Evolutionary conservation across 2,113 vertebrate species (phyloP), one percentile per base, ranked within the genome.

Genomic region (Chitala chitala): DNA sequence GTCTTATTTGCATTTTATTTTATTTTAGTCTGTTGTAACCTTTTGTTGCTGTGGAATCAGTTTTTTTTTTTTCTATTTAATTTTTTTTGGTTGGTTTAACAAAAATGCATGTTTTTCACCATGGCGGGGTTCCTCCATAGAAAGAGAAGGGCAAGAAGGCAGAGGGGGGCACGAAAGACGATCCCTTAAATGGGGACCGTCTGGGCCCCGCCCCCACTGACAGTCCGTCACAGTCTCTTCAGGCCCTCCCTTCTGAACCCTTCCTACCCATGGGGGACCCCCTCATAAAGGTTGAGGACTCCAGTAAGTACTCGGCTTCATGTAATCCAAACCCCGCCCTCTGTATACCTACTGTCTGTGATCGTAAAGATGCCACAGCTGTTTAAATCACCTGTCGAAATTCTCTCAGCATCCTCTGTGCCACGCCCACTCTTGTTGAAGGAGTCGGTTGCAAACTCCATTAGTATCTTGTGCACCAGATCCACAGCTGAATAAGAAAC

Each of bases 131-230:
- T 81, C 86, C 82, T 83, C 86, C 83, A 42, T 89, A 95, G 94
- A 92, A 87, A 90, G 92, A 92, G 87, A 93, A 92, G 87, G 92
- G 89, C 84, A 92, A 91, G 83, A 91, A 91, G 74, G 89, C 86
- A 72, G 89, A 87, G 85, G 89, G 73, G 72, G 20, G 77, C 31
- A 33, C 75, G 75, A 82, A 84, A 69, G 81, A 75, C 82, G 84
- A 78, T 79, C 82, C 88, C 81, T 87, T 76, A 81, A 79, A 84
- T 64, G 82, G 81, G 80, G 80, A 73, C 77, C 82, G 65, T 78
- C 84, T 74, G 7, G 81, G 88, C 86, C 85, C 82, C 78, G 87
- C 88, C 83, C 91, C 92, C 48, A 81, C 84, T 74, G 80, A 87
- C 0, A 84, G 87, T 87, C 88, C 89, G 87, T 87, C 89, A 79